A percentile compares a stretch with the other conserved stretches of the same genome.
phyloP scores from a whole-genome alignment of 2,888 invertebrate species.

The Mimas tiliae region DNA sequence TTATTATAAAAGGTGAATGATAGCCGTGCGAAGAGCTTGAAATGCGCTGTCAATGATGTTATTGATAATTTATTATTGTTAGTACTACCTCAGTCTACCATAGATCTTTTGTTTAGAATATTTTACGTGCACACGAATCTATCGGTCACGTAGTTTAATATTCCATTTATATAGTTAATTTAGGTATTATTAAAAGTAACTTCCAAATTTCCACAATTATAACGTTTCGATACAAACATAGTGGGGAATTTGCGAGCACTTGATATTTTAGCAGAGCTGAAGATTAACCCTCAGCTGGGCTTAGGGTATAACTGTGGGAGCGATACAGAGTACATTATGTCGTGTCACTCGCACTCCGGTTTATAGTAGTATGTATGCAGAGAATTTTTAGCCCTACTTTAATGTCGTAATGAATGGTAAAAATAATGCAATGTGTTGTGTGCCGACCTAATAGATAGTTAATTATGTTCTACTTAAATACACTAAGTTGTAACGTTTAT shows the following conservation, averaged over 20 bases:
- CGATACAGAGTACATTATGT: background rate
- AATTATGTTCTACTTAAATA: background rate
- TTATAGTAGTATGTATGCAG: no score
- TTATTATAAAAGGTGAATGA: no score
- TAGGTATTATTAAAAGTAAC: background rate
- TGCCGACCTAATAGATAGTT: background rate
- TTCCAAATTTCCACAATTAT: background rate
- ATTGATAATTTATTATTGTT: background rate
- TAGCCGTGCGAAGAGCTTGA: no score
- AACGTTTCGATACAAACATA: no score
- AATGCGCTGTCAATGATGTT: background rate
- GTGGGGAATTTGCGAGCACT: no score
- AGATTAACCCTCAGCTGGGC: no score
- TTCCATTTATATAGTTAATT: slow-evolving; percentile 1
- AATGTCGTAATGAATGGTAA: background rate
- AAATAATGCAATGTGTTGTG: background rate
- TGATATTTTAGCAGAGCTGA: no score
- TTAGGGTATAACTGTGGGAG: background rate
- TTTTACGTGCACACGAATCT: background rate
- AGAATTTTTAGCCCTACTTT: no score
- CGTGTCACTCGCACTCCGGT: background rate
- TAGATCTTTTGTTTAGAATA: slow-evolving; percentile 4
- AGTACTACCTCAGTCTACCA: slow-evolving; percentile 15
- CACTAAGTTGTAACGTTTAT: background rate
- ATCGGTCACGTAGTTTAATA: background rate